Base-by-base conservation (phyloP, 2,888 invertebrate genomes). In the Aricia artaxerxes region DNA sequence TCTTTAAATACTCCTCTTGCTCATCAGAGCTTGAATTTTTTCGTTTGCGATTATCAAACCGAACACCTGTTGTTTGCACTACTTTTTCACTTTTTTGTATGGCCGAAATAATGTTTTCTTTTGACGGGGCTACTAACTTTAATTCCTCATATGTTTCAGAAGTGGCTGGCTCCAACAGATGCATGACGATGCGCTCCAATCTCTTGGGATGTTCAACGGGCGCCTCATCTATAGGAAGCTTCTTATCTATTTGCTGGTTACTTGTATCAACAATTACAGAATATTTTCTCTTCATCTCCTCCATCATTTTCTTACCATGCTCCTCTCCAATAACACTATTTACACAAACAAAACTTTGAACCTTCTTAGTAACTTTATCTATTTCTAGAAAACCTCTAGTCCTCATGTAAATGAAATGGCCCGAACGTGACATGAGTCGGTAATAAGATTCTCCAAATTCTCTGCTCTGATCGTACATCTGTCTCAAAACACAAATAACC, bases 401-500 rank as follows among this genome's bases (percentile, higher is more conserved):
- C 86, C 97, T 96, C 88, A 98, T 95, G 86, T 97, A 98, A 84
- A 98, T 97, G 85, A 97, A 97, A 85, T 97, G 95, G n/a, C 98
- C 98, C 79, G 97, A 97, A 82, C 97, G 96, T 13, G 97, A 96
- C 86, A 97, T 95, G 38, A 98, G 92, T 75, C 98, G 95, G 87
- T 98, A 98, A 84, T 97, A 98, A n/a, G 98, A 98, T 84, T 96
- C 96, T 11, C 98, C 98, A 89, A 96, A 97, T 83, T 97, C 97
- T 87, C 97, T 97, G 80, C 97, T 97, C 85, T 96, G 96, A 88
- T 97, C 97, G 90, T 98, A 98, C 98, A 98, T 98, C 92, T 98
- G 97, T 83, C 97, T 94, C 80, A 98, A 95, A 0, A 98, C 98
- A 86, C 98, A 97, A 88, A 98, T 97, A 0, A 98, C 97, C 97